These are phyloP conservation scores for Eupsilia transversa DNA, from an alignment of 2,888 invertebrate species.

Conservation along the genomic window DNA sequence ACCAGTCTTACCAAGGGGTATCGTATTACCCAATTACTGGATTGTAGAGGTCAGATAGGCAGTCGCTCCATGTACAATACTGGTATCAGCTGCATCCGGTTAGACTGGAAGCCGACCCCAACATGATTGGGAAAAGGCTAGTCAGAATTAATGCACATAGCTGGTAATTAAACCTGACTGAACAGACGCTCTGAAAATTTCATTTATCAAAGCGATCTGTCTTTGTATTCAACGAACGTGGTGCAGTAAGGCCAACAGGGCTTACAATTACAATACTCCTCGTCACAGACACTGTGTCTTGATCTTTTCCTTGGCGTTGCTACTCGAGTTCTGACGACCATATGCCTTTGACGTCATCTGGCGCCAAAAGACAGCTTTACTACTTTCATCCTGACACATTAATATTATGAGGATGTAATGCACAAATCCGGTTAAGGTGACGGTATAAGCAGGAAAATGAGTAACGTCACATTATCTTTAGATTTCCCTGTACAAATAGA, in stretches of 20 bases:
- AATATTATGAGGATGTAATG: neutral
- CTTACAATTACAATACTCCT: slow-evolving; percentile 1
- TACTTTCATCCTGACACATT: slow-evolving; percentile 1
- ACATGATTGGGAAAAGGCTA: too few species aligned
- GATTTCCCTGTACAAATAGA: slow-evolving; percentile 24
- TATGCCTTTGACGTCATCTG: slow-evolving; percentile 5
- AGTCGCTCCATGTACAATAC: too few species aligned
- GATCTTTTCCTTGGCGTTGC: neutral
- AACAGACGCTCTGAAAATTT: too few species aligned
- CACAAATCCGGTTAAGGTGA: slow-evolving; percentile 7
- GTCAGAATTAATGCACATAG: too few species aligned
- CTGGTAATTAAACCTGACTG: too few species aligned
- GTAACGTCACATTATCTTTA: slow-evolving; percentile 20
- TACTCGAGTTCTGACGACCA: neutral
- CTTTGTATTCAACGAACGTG: neutral
- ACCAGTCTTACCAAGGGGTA: too few species aligned
- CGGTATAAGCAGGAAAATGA: slow-evolving; percentile 22
- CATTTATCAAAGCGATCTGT: neutral
- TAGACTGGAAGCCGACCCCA: too few species aligned
- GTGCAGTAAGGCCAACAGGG: neutral
- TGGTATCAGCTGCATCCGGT: too few species aligned
- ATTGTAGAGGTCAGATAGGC: too few species aligned
- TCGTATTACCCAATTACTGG: too few species aligned
- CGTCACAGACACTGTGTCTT: neutral
- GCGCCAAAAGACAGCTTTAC: slow-evolving; percentile 12